Base-by-base conservation (phyloP, 2,797 vertebrate genomes). In the Cephalopachus bancanus region DNA sequence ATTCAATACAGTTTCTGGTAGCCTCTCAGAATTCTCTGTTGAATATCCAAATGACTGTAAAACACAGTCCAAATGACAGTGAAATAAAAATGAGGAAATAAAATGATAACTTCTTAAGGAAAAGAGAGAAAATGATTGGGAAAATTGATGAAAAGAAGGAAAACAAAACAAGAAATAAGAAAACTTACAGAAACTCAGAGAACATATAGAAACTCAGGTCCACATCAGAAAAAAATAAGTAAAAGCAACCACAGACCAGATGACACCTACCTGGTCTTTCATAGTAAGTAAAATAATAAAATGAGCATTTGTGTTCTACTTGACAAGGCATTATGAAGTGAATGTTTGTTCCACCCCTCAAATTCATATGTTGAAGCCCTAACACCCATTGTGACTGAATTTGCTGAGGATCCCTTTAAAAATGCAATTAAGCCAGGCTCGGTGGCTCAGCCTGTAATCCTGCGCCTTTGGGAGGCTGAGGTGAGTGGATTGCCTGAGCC, bases 31-130 rank as follows among this genome's bases (percentile, higher is more conserved):
- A 95, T 14, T 87, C 10, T 4, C 24, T 69, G 14, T 28, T 74
- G n/a, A 33, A 59, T 92, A 57, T 20, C 4, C 57, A 95, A 93
- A 86, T 92, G 15, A 2, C 26, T 69, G 0, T 51, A 37, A 81
- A 30, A 91, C 10, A 83, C 3, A 49, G 10, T 72, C 33, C 92
- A 92, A 96, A 62, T 92, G 83, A 76, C 10, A 92, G 28, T 24
- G 57, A 37, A 93, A 74, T 51, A 84, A 81, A 44, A 44, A 44
- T 44, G 44, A 44, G 4, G 57, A 37, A 93, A 74, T 51, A 81
- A 81, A 93, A 92, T 86, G 26, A 37, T 37, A 95, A 59, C 12
- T 72, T 79, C 78, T 55, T 80, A 80, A 55, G 24, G 26, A 93
- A 74, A 91, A 51, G 24, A 84, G 10, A 67, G 49, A 72, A 79